phyloP scores from a whole-genome alignment of 1,140 invertebrate genomes.

The Pogonomyrmex barbatus region DNA sequence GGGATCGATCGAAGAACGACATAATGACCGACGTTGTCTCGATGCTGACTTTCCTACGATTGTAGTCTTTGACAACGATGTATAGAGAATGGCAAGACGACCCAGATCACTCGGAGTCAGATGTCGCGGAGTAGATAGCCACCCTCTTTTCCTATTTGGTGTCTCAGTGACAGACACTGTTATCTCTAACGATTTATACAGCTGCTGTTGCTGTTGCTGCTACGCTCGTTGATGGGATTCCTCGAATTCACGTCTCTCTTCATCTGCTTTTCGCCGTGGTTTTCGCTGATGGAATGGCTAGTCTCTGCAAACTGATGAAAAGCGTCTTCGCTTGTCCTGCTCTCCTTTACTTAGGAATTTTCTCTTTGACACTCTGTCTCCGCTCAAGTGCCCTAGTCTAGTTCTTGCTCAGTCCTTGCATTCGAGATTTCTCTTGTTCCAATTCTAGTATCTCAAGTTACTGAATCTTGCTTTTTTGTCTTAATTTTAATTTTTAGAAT shows the following conservation, averaged over 20 bases:
- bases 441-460: background rate
- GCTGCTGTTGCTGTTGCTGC: background rate
- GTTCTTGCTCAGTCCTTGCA: background rate
- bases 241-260: background rate
- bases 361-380: slow-evolving; percentile 18
- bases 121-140: slow-evolving; percentile 2
- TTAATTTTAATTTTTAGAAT: slow-evolving; percentile 17
- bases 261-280: slow-evolving; percentile 16
- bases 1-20: slow-evolving; percentile 5
- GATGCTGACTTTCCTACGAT: slow-evolving; percentile 1
- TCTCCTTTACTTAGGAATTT: slow-evolving; percentile 37
- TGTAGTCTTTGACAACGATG: slow-evolving; percentile 31
- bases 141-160: background rate
- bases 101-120: slow-evolving; percentile 47
- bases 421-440: background rate
- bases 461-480: background rate
- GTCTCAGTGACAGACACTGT: slow-evolving; percentile 18
- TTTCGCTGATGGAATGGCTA: slow-evolving; percentile 26
- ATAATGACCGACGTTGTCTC: background rate
- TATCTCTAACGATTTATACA: slow-evolving; percentile 63
- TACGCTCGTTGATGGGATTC: background rate
- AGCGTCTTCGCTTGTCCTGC: slow-evolving; percentile 1
- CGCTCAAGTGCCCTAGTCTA: slow-evolving; percentile 19
- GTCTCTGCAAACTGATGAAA: slow-evolving; percentile 9
- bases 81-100: slow-evolving; percentile 30